phyloP scores from a whole-genome alignment of 2,888 invertebrate genomes.

The Noctua pronuba region DNA sequence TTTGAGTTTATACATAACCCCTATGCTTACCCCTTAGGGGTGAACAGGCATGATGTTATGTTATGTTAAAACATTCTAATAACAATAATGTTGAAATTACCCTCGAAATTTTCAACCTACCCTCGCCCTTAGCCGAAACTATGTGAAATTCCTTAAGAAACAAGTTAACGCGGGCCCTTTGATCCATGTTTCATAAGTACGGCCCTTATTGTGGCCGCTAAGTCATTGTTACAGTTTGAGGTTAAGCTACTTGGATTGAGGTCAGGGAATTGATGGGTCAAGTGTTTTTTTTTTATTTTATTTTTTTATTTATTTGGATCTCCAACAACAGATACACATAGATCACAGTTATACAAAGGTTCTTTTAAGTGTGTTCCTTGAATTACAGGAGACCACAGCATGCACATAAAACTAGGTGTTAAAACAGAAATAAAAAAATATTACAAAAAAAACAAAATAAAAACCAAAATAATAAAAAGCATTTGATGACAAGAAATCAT shows the following conservation, averaged over 20 bases:
- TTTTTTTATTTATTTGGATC: no score
- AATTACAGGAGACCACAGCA: no score
- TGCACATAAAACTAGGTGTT: no score
- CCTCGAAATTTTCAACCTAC: constrained; percentile 3
- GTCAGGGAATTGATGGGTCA: constrained; percentile 34
- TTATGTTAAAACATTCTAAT: constrained; percentile 26
- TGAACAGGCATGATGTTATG: neutral
- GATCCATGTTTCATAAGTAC: constrained; percentile 51
- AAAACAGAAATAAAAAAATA: no score
- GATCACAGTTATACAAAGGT: no score
- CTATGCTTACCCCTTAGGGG: neutral
- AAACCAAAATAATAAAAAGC: no score
- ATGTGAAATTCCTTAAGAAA: constrained; percentile 49
- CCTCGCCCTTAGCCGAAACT: constrained; percentile 32
- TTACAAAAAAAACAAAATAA: no score
- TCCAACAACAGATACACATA: no score
- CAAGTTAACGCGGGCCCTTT: constrained; percentile 38
- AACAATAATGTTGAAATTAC: constrained; percentile 24
- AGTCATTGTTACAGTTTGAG: constrained; percentile 43
- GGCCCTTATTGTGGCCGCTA: constrained; percentile 36
- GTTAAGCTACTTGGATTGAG: constrained; percentile 43
- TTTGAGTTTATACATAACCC: neutral
- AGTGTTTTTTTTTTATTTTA: no score
- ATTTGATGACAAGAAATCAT: no score
- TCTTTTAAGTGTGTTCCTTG: no score